Conservation (phyloP, 2,888 invertebrate genomes). For the Apocheima hispidaria region DNA sequence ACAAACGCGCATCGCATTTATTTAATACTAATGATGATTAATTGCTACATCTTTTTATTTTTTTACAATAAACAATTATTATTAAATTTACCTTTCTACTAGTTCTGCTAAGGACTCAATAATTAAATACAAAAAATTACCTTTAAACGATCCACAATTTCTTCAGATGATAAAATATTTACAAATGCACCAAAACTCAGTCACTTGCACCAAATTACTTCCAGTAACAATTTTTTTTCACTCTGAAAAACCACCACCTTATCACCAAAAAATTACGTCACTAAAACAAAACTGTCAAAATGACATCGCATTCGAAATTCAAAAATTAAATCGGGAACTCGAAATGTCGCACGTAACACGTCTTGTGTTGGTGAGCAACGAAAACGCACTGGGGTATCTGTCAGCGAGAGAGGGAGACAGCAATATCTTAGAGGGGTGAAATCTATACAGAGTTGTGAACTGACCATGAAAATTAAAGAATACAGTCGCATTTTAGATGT, state of each 20-base stretch:
- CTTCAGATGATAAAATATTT: constrained; percentile 17
- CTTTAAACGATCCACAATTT: constrained; percentile 29
- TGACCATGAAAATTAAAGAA: constrained; percentile 43
- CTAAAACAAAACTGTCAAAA: constrained; percentile 20
- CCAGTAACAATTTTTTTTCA: constrained; percentile 22
- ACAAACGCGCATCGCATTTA: too few relatives aligned
- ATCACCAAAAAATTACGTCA: constrained; percentile 29
- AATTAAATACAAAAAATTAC: constrained; percentile 11
- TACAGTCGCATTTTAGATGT: constrained; percentile 1
- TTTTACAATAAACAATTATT: too few relatives aligned
- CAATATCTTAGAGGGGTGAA: constrained; percentile 61
- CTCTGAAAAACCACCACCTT: constrained; percentile 28
- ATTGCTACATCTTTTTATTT: too few relatives aligned
- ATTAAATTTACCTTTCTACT: too few relatives aligned
- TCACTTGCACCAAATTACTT: constrained; percentile 32
- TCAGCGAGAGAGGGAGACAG: constrained; percentile 61
- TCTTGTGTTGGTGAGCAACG: constrained; percentile 30
- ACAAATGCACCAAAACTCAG: constrained; percentile 30
- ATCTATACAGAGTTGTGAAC: constrained; percentile 67
- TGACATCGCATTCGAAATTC: constrained; percentile 45
- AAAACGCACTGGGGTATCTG: constrained; percentile 65
- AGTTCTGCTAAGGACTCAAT: not conserved
- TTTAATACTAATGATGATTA: too few relatives aligned
- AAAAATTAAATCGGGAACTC: constrained; percentile 39
- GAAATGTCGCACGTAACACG: constrained; percentile 30